Base-by-base conservation (phyloP, 2,113 vertebrate species). In the Morone chrysops region DNA sequence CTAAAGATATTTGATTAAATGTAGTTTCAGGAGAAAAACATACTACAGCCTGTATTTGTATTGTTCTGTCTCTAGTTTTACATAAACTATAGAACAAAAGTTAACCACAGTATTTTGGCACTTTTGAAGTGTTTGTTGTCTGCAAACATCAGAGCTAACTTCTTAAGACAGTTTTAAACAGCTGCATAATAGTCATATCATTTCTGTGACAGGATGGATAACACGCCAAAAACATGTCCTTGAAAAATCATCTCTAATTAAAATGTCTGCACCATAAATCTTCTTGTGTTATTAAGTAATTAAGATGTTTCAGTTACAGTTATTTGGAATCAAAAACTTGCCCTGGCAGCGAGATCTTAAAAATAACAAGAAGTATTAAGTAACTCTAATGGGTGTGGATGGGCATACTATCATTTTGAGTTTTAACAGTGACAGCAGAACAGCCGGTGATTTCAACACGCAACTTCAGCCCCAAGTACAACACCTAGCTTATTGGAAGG, bases 391-490 rank as follows among this genome's bases (percentile, higher is more conserved):
- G 61, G 7, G 16, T 40, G 40, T 63, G 57, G 70, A 57, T 53
- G 8, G 25, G 48, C 38, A n/a, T 22, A 16, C 25, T 68, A n/a
- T 76, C 68, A 74, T 69, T 83, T 65, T 38, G 78, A 76, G 63
- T 45, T 73, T 78, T 59, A 71, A 72, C 66, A 82, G 66, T 38
- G 71, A 79, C 66, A 75, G 53, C 16, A 60, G 13, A 59, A 53
- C 22, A 74, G 53, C 13, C 51, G 8, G 50, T 41, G 50, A 72
- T 63, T 76, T 88, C 72, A 61, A 85, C 85, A 67, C 2, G 31
- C 50, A 80, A 72, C 61, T 68, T 31, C 6, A 16, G 75, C 70
- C 48, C 62, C 25, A 45, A 75, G 63, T 68, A 31, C 36, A 67
- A n/a, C 40, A 51, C 59, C 1, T 50, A 31, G 8, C 41, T 78